Evolutionary conservation across 2,113 vertebrate genomes (phyloP).

Genomic region (Bos taurus): DNA sequence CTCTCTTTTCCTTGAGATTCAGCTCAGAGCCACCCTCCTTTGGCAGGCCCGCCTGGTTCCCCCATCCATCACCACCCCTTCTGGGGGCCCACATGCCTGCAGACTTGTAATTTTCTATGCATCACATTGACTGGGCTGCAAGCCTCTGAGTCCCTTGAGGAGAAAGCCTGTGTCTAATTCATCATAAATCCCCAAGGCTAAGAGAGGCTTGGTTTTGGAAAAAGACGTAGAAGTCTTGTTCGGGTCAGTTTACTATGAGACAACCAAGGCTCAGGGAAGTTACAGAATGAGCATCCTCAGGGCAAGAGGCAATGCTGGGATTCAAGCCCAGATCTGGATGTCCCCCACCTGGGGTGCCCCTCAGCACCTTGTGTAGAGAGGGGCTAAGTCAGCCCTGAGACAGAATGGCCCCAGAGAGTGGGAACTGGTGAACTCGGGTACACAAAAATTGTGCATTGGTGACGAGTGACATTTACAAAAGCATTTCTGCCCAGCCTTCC

Average conservation of each 20-base stretch:
- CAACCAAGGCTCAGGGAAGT: neutral
- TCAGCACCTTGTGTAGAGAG: neutral
- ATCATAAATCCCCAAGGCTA: neutral
- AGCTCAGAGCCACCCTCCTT: no score
- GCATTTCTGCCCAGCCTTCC: fast-evolving
- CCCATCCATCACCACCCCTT: neutral
- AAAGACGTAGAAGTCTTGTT: neutral
- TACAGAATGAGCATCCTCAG: neutral
- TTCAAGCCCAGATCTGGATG: neutral
- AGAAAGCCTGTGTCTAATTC: neutral
- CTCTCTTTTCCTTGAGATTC: neutral
- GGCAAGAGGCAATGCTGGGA: neutral
- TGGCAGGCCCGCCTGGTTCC: neutral
- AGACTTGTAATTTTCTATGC: neutral
- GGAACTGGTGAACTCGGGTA: neutral
- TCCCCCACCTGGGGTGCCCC: fast-evolving
- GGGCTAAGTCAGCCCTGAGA: neutral
- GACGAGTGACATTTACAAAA: neutral
- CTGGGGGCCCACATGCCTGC: no score
- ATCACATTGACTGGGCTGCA: neutral
- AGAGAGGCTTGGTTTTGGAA: neutral
- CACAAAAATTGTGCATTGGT: no score
- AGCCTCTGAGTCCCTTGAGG: neutral
- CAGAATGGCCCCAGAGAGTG: neutral
- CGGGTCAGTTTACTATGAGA: neutral